phyloP scores from a whole-genome alignment of 2,113 vertebrate genomes.

The Poeciliopsis turrubarensis region DNA sequence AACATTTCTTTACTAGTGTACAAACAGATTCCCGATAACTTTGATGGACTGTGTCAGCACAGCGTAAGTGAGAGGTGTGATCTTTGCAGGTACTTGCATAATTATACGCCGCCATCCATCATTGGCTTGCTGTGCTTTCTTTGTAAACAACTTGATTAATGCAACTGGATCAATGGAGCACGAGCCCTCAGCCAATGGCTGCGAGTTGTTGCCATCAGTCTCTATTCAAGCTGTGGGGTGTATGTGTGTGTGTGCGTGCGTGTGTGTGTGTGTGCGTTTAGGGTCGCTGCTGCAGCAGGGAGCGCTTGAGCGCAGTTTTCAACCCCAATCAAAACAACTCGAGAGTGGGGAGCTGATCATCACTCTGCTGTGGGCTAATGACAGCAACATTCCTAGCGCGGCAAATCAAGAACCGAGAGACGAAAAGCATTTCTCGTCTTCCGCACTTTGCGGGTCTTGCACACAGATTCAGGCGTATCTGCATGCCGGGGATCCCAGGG shows the following conservation, averaged over 20 bases:
- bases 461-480: constrained; percentile 6
- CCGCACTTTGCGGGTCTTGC: background rate
- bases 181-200: constrained; percentile 45
- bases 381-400: constrained; percentile 12
- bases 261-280: too few species aligned
- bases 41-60: constrained; percentile 42
- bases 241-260: too few species aligned
- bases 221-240: constrained; percentile 26
- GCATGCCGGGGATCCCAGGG: background rate
- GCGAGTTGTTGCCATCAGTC: constrained; percentile 50
- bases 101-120: constrained; percentile 59
- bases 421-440: constrained; percentile 6
- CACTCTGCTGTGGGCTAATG: constrained; percentile 5
- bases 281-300: background rate
- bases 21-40: constrained; percentile 34
- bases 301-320: constrained; percentile 24
- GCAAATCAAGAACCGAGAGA: constrained; percentile 12
- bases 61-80: constrained; percentile 49
- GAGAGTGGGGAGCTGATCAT: constrained; percentile 29
- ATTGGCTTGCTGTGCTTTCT: constrained; percentile 39
- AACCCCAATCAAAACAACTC: constrained; percentile 52
- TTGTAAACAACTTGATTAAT: constrained; percentile 69
- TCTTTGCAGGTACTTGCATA: constrained; percentile 45
- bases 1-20: constrained; percentile 19
- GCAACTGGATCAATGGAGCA: constrained; percentile 62